phyloP scores from a whole-genome alignment of 2,797 vertebrate species.

The Adrianichthys oophorus region DNA sequence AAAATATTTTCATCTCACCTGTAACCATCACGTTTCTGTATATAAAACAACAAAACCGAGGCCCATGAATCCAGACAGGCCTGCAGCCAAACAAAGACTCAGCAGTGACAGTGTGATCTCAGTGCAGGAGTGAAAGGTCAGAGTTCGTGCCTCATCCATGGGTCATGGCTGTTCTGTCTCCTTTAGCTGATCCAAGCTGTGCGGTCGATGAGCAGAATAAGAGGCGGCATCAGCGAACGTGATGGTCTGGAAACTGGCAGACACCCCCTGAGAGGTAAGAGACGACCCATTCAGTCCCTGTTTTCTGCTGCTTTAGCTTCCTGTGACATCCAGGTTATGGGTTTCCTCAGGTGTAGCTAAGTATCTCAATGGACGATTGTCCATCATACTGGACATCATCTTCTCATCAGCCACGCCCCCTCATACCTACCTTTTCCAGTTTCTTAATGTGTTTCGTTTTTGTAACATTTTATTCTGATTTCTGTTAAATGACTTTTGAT shows the following conservation, averaged over 20 bases:
- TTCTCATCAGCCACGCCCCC: no score
- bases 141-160: conserved; percentile 54
- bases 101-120: conserved; percentile 1
- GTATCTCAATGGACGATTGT: no score
- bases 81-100: conserved; percentile 10
- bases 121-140: conserved; percentile 21
- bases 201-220: conserved; percentile 32
- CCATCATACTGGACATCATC: no score
- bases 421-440: no score
- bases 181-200: conserved; percentile 74
- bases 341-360: no score
- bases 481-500: no score
- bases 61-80: conserved; percentile 30
- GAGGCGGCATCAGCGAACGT: conserved; percentile 15
- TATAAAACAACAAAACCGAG: conserved; percentile 3
- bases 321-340: not conserved
- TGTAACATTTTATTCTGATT: no score
- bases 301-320: not conserved
- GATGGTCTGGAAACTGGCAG: conserved; percentile 43
- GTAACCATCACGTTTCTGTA: not conserved
- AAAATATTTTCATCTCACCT: conserved; percentile 7
- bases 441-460: no score
- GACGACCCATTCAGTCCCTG: no score
- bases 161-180: conserved; percentile 53
- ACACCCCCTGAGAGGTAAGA: conserved; percentile 48